phyloP scores from a whole-genome alignment of 2,113 vertebrate species.

The Ancistrus triradiatus region DNA sequence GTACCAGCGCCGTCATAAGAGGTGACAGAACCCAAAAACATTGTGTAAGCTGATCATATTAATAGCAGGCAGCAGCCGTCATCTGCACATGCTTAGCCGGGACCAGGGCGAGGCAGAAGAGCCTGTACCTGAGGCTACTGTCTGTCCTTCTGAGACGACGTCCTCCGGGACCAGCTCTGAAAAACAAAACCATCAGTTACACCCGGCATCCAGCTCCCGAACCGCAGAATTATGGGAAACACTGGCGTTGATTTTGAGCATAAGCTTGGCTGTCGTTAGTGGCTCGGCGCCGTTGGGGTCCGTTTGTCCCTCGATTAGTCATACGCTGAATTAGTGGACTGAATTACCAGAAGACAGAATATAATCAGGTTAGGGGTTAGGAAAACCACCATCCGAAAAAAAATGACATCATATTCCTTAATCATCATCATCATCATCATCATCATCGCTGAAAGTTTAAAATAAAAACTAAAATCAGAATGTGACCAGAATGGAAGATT shows the following conservation, averaged over 20 bases:
- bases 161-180: slow-evolving; percentile 87
- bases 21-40: too few species aligned
- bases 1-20: too few species aligned
- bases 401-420: too few species aligned
- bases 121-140: slow-evolving; percentile 92
- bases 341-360: too few species aligned
- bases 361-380: too few species aligned
- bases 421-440: neutral
- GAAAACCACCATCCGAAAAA: too few species aligned
- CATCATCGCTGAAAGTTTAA: too few species aligned
- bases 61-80: neutral
- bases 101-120: slow-evolving; percentile 38
- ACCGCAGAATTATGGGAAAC: slow-evolving; percentile 25
- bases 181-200: slow-evolving; percentile 86
- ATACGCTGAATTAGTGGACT: too few species aligned
- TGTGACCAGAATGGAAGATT: neutral
- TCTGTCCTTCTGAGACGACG: slow-evolving; percentile 84
- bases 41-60: too few species aligned
- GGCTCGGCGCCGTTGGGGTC: neutral
- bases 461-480: too few species aligned
- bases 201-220: slow-evolving; percentile 13
- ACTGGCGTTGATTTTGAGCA: neutral
- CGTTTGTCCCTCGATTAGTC: too few species aligned
- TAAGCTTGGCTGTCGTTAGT: neutral
- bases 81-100: neutral